Evolutionary conservation across 37 sponge, comb jelly and placozoan species (phyloP), one percentile per base, ranked within the genome.

Genomic region (Mnemiopsis leidyi): DNA sequence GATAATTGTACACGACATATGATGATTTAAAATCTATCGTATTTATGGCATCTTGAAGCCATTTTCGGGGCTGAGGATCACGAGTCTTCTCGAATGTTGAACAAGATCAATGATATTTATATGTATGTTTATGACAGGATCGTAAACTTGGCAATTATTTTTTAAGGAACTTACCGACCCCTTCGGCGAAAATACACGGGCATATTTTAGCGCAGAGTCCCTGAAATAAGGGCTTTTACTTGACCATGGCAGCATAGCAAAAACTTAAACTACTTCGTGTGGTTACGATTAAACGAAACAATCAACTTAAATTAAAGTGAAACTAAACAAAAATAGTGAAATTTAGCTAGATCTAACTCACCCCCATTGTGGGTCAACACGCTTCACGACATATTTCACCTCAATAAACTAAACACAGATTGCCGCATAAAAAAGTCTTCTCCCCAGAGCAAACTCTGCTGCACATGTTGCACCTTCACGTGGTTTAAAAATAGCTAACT

Each of bases 181-280:
- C 75, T 71, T 71, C 75, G 30, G 75, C 75, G 30, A 71, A 71
- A 29, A 71, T 71, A 18, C 75, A 71, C 75, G 75, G 75, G 75
- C 75, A 71, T 29, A 71, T 71, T 28, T 71, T 71, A 29, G 75
- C 25, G 30, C 25, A 71, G 2, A 71, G 30, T 29, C 75, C 75
- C 75, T 71, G 75, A 5, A 25, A 71, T n/a, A n/a, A n/a, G n/a
- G n/a, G n/a, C n/a, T n/a, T n/a, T n/a, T n/a, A n/a, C n/a, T n/a
- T n/a, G n/a, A n/a, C n/a, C n/a, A n/a, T n/a, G n/a, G n/a, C n/a
- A n/a, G n/a, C n/a, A n/a, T n/a, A n/a, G n/a, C n/a, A n/a, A n/a
- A n/a, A n/a, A n/a, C n/a, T n/a, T n/a, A n/a, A n/a, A n/a, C n/a
- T n/a, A n/a, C n/a, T n/a, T n/a, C n/a, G n/a, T n/a, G n/a, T n/a